Base-by-base conservation (phyloP, 2,888 invertebrate genomes). In the Caenorhabditis sp. region DNA sequence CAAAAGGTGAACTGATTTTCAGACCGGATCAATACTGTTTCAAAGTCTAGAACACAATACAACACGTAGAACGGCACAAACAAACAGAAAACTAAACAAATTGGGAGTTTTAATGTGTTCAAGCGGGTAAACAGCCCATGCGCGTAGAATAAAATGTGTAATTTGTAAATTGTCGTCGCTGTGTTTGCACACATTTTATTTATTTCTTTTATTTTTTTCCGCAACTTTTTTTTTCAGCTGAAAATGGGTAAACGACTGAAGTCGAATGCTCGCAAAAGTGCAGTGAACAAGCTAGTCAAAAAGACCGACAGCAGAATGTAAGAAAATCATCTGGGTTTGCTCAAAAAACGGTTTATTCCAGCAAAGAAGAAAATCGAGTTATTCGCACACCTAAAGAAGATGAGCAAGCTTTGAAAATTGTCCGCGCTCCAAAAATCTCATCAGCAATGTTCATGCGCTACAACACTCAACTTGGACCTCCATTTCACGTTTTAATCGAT, bases 371-470 rank as follows among this genome's bases (percentile, higher is more conserved):
- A 53, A 66, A 82, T 31, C 77, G 87, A 37, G 84, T 82, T 43
- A 81, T 86, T 50, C 72, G 83, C 49, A 71, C 77, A 43, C 81
- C 83, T 62, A 87, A 87, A 69, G 85, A 80, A 62, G 84, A 87
- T 66, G 85, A 85, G 59, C 79, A 82, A 37, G 85, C 71, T 21
- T 59, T 86, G 23, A 84, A 86, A 71, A 58, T 86, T 14, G 77
- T 69, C 23, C 83, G 85, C 68, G 85, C 84, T 86, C 87, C 87
- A 12, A 81, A 84, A 66, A 78, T 82, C 54, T 88, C 88, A 17
- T 95, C 97, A 0, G 97, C 97, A 0, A 89, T 99, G 80, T 99
- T 97, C 89, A 97, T 99, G 87, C 93, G 95, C 88, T 99, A 97
- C 89, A 99, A 99, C 89, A 96, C 94, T 0, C 97, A 97, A 88